Conservation (phyloP, 2,888 invertebrate species). For the Pinctada fucata region DNA sequence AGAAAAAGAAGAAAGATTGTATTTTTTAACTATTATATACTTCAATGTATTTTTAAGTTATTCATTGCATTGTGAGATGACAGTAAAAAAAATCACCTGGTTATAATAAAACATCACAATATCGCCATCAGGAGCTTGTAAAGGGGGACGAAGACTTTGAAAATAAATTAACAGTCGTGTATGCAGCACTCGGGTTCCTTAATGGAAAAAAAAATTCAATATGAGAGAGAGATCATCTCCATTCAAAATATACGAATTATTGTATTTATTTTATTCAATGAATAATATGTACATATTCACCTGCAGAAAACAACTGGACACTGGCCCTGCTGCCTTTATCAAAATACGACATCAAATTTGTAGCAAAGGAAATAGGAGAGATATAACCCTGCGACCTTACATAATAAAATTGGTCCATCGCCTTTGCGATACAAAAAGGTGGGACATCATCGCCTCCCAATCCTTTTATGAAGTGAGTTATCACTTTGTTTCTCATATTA, state of each 20-base stretch:
- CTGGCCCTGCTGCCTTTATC: background rate
- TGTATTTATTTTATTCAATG: background rate
- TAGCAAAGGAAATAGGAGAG: background rate
- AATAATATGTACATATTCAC: background rate
- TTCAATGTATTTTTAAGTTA: too few relatives aligned
- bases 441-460: background rate
- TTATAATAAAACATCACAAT: background rate
- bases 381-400: background rate
- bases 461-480: background rate
- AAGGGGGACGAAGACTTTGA: background rate
- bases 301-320: background rate
- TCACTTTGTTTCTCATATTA: background rate
- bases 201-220: too few relatives aligned
- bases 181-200: too few relatives aligned
- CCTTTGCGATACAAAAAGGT: conserved; percentile 1
- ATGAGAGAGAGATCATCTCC: too few relatives aligned
- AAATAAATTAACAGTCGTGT: background rate
- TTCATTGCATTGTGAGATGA: too few relatives aligned
- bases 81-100: background rate
- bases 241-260: background rate
- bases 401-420: conserved; percentile 4
- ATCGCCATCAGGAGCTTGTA: background rate
- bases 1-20: background rate
- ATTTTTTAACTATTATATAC: too few relatives aligned
- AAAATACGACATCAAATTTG: conserved; percentile 1